Conservation (phyloP, 2,113 vertebrate species). For the Oceanodroma tethys region DNA sequence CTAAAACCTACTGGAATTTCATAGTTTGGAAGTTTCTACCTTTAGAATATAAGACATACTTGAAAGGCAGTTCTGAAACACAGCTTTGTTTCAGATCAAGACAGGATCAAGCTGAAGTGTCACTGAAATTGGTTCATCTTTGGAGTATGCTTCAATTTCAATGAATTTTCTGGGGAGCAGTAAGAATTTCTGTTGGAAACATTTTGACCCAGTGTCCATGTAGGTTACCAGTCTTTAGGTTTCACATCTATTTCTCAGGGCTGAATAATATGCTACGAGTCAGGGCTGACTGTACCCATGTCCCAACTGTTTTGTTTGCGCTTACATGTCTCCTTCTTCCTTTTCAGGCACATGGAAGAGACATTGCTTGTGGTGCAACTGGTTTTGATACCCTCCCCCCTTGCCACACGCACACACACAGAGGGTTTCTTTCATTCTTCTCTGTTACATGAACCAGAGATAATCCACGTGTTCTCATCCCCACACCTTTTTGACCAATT, state of each 20-base stretch:
- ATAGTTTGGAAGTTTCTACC: background rate
- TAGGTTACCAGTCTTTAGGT: background rate
- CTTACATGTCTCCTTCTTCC: background rate
- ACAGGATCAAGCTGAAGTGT: background rate
- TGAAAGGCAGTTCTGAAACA: background rate
- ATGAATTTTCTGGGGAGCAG: background rate
- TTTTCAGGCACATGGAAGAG: background rate
- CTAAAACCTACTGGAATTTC: background rate
- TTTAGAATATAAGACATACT: background rate
- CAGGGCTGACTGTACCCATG: background rate
- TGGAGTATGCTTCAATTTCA: background rate
- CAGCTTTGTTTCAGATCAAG: background rate
- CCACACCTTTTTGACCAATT: background rate
- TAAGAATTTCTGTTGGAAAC: background rate
- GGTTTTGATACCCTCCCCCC: background rate
- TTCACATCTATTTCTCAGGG: background rate
- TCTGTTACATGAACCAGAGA: background rate
- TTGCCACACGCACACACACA: background rate
- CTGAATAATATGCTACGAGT: background rate
- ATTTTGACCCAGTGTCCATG: background rate
- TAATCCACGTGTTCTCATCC: background rate
- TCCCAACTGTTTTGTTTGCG: background rate
- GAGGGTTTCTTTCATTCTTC: background rate
- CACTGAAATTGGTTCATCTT: background rate
- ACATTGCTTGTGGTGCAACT: background rate